phyloP scores from a whole-genome alignment of 2,113 vertebrate genomes.

The Heterotis niloticus region DNA sequence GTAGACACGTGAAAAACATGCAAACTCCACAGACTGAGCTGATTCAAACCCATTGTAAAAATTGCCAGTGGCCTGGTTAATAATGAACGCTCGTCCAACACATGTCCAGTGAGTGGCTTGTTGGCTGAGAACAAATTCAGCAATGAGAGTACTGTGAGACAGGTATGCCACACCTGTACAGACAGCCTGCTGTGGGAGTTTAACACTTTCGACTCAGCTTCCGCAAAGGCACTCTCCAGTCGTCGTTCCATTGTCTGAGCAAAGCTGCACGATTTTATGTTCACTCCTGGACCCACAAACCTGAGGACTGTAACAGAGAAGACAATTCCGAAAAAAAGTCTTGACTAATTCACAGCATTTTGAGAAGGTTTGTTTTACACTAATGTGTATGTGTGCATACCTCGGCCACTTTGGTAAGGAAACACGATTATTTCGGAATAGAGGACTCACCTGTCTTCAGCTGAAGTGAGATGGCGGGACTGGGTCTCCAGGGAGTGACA shows the following conservation, averaged over 20 bases:
- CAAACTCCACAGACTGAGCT: too few relatives aligned
- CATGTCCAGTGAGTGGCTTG: too few relatives aligned
- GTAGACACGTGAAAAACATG: too few relatives aligned
- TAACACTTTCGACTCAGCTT: constrained; percentile 80
- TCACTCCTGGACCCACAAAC: constrained; percentile 83
- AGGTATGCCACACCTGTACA: constrained; percentile 72
- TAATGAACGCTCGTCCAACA: too few relatives aligned
- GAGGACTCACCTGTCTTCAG: constrained; percentile 84
- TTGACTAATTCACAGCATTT: too few relatives aligned
- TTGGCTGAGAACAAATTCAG: neutral
- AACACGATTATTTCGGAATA: neutral
- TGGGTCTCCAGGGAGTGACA: constrained; percentile 74
- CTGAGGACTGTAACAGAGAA: constrained; percentile 74
- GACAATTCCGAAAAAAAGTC: constrained; percentile 9
- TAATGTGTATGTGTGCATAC: too few relatives aligned
- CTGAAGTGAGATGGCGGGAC: constrained; percentile 76
- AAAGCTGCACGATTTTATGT: constrained; percentile 86
- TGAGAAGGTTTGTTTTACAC: too few relatives aligned
- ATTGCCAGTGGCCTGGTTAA: too few relatives aligned
- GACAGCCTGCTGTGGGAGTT: constrained; percentile 75
- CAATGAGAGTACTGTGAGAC: neutral
- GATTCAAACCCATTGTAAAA: too few relatives aligned
- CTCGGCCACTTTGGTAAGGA: neutral
- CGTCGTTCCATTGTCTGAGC: constrained; percentile 89
- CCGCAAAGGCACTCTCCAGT: constrained; percentile 85